phyloP scores from a whole-genome alignment of 2,113 vertebrate genomes.

The Corythornis cristatus region DNA sequence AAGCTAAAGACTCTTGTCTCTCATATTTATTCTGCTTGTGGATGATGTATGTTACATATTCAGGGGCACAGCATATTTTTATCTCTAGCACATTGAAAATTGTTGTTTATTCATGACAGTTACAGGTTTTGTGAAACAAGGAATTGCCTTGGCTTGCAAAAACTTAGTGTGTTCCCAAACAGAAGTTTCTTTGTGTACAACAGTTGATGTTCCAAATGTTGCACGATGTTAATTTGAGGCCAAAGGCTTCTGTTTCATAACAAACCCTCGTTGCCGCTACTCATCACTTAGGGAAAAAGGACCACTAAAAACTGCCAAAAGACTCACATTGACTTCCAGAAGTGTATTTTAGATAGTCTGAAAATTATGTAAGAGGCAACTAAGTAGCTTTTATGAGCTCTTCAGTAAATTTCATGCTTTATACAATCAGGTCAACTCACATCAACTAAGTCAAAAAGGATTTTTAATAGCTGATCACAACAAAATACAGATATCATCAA shows the following conservation, averaged over 20 bases:
- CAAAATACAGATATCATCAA: not conserved
- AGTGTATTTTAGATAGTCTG: not conserved
- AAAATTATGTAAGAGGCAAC: not conserved
- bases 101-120: conserved; percentile 49
- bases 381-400: not conserved
- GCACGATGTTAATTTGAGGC: conserved; percentile 53
- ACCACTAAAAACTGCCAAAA: conserved; percentile 17
- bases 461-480: not conserved
- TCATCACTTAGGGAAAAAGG: conserved; percentile 18
- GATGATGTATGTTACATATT: conserved; percentile 26
- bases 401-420: not conserved
- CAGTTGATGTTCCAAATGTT: conserved; percentile 57
- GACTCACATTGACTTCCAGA: conserved; percentile 1
- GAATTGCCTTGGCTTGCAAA: conserved; percentile 49
- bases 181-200: conserved; percentile 59
- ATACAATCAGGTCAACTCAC: not conserved
- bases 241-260: conserved; percentile 66
- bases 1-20: conserved; percentile 5
- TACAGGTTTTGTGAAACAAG: conserved; percentile 62
- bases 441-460: not conserved
- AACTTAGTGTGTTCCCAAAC: conserved; percentile 43
- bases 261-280: conserved; percentile 8
- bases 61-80: conserved; percentile 19
- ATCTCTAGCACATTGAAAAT: conserved; percentile 54
- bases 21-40: conserved; percentile 17